Base-by-base conservation (phyloP, 2,797 vertebrate species). In the Oophaga sylvatica region DNA sequence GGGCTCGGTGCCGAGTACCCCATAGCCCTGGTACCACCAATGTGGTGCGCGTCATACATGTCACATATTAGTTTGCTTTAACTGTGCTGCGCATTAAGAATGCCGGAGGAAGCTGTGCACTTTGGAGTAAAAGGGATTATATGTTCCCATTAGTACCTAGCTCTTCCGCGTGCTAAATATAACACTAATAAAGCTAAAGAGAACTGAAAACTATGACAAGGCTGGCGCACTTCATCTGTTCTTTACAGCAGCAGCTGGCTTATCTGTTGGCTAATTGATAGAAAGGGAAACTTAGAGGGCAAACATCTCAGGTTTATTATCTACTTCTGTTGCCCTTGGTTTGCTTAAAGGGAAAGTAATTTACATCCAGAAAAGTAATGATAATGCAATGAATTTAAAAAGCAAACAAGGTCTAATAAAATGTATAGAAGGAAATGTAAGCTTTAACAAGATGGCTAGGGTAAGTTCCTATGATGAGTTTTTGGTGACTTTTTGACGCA, bases 241-340 rank as follows among this genome's bases (percentile, higher is more conserved):
- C 83, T 45, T 78, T 48, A 56, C 73, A 70, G 20, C 65, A 59
- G 77, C 75, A 85, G 84, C 63, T 68, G 62, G 62, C 84, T 79
- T 80, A 86, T 86, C 83, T 77, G 73, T 41, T 76, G 67, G 83
- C 57, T 84, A 75, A 84, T 59, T 76, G 70, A 84, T 84, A 59
- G 70, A 60, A 84, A 84, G 68, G 31, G 56, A 75, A 84, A 83
- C 53, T 29, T 76, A 62, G 31, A 15, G 60, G 31, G 57, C 82
- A 84, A 84, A 15, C 22, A 75, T 84, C 70, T 84, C 56, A 84
- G 35, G 70, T 60, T 71, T 84, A 84, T 84, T 84, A 84, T 62
- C 22, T n/a, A 20, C 59, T 20, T 63, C 48, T 84, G 70, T 59
- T 35, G 75, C 15, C 31, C 48, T 31, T 56, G 60, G 35, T 76